A percentile compares a stretch with the other conserved stretches of the same genome.
These are phyloP conservation scores for Echiichthys vipera DNA, from an alignment of 2,797 vertebrate species.

Conservation along the genomic window DNA sequence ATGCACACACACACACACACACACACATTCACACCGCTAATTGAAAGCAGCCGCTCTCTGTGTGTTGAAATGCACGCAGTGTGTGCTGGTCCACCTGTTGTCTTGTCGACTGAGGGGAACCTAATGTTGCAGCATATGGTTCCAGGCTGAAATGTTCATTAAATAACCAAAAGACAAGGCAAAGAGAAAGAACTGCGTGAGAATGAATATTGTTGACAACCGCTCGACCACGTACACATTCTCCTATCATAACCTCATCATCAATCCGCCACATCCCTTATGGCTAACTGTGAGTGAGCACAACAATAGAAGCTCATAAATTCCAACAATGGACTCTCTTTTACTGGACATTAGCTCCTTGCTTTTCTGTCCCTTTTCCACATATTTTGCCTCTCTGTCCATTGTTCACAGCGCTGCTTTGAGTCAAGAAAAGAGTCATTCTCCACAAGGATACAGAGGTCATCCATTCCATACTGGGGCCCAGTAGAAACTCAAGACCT, in stretches of 20 bases:
- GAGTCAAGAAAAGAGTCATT: conserved; percentile 44
- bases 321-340: conserved; percentile 26
- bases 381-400: conserved; percentile 46
- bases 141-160: conserved; percentile 10
- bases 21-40: conserved; percentile 34
- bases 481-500: conserved; percentile 47
- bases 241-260: neutral
- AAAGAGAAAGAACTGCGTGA: neutral
- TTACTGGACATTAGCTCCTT: conserved; percentile 32
- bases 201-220: conserved; percentile 17
- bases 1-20: neutral
- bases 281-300: neutral
- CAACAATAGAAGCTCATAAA: conserved; percentile 18
- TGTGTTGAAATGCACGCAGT: conserved; percentile 19
- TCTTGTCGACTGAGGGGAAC: conserved; percentile 21
- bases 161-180: neutral
- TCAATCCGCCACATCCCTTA: neutral
- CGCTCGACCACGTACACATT: conserved; percentile 11
- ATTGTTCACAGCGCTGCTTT: conserved; percentile 36
- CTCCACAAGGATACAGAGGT: conserved; percentile 41
- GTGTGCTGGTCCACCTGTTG: conserved; percentile 56
- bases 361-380: neutral
- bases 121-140: conserved; percentile 30
- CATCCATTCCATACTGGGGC: conserved; percentile 53
- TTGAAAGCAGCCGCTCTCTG: conserved; percentile 55